Percentiles rank a stretch among this genome's conserved stretches.
Evolutionary conservation across 2,888 invertebrate species (phyloP).

Genomic region (Drosophila mercatorum): DNA sequence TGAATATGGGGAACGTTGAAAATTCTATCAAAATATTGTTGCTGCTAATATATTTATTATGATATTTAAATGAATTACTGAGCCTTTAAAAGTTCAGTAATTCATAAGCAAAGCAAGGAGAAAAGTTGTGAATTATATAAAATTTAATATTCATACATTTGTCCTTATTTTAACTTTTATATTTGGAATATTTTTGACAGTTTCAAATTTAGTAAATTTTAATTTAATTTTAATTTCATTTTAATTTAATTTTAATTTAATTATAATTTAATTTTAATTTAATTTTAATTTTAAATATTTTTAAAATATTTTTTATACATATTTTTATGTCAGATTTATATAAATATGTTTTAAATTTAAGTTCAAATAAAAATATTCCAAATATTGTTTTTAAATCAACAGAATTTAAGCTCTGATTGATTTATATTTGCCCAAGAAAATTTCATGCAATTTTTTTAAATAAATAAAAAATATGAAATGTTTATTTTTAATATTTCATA

Average conservation of each 20-base stretch:
- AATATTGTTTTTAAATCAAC: constrained; percentile 29
- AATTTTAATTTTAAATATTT: too few species aligned
- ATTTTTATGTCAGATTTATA: neutral
- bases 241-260: too few species aligned
- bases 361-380: constrained; percentile 28
- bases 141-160: neutral
- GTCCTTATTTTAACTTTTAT: neutral
- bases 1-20: constrained; percentile 44
- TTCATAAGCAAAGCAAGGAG: constrained; percentile 17
- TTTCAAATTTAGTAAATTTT: neutral
- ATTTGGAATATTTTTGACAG: neutral
- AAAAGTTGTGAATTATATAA: neutral
- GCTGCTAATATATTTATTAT: constrained; percentile 57
- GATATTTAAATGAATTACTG: constrained; percentile 13
- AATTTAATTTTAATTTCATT: neutral
- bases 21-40: constrained; percentile 82
- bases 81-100: constrained; percentile 7
- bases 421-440: constrained; percentile 13
- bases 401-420: constrained; percentile 10
- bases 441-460: constrained; percentile 13
- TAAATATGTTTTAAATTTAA: neutral
- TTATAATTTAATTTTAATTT: too few species aligned
- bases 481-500: neutral
- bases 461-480: too few species aligned
- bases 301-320: neutral